phyloP scores from a whole-genome alignment of 1,140 invertebrate genomes.

The Formica selysi region DNA sequence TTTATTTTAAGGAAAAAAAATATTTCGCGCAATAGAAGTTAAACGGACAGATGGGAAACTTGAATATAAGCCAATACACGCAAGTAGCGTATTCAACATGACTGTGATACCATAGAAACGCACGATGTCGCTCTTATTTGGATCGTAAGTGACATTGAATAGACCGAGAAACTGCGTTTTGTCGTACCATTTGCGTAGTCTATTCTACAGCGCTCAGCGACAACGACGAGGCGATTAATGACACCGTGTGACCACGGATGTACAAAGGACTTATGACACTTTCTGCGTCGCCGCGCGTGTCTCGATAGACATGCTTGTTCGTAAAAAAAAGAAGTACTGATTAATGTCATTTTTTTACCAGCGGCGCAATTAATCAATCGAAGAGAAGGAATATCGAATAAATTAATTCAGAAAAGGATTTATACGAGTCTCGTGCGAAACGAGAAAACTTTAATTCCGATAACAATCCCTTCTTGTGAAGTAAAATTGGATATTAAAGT shows the following conservation, averaged over 20 bases:
- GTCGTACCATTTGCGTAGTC: slow-evolving; percentile 66
- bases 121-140: slow-evolving; percentile 55
- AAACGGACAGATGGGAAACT: slow-evolving; percentile 37
- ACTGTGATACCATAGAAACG: slow-evolving; percentile 52
- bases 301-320: not conserved
- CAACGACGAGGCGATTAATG: slow-evolving; percentile 55
- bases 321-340: slow-evolving; percentile 56
- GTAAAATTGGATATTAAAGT: not conserved
- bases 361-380: not conserved
- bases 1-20: slow-evolving; percentile 23
- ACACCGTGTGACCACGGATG: slow-evolving; percentile 28
- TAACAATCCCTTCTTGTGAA: not conserved
- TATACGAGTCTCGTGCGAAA: not conserved
- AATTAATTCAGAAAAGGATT: not conserved
- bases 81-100: slow-evolving; percentile 55
- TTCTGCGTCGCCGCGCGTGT: not conserved
- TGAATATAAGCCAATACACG: slow-evolving; percentile 53
- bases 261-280: slow-evolving; percentile 12
- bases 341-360: slow-evolving; percentile 50
- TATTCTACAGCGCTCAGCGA: slow-evolving; percentile 57
- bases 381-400: slow-evolving; percentile 29
- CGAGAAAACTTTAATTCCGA: not conserved
- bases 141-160: slow-evolving; percentile 71
- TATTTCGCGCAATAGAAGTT: not conserved
- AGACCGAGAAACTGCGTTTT: slow-evolving; percentile 69